Base-by-base conservation (phyloP, 2,888 invertebrate species). In the Augochlorella aurata region DNA sequence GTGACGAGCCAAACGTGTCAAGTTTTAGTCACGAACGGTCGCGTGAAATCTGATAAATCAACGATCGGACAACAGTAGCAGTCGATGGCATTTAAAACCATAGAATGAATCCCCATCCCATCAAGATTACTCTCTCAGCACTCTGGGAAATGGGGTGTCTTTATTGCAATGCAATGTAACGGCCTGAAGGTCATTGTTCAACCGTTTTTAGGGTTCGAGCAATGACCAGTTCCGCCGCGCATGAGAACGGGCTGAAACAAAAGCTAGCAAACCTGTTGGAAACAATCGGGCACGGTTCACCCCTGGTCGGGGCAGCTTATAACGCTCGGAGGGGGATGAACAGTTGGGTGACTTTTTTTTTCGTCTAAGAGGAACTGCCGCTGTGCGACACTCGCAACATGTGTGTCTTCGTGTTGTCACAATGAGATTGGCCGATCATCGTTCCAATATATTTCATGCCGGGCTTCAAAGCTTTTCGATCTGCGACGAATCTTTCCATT, bases 161-260 rank as follows among this genome's bases (percentile, higher is more conserved):
- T 88, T 88, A 88, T 85, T 88, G 85, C 88, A 70, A 85, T 78
- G 88, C 84, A 83, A 90, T 88, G 89, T 92, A 92, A 92, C 92
- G 91, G 92, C 89, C 88, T 89, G 85, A 85, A 89, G 91, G 90
- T 92, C 91, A 92, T 92, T 92, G 92, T 92, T 92, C 91, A 91
- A 90, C 90, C 91, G 88, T 88, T 88, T 89, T 91, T 91, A 89
- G 91, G 92, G 90, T 90, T 88, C 89, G 84, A 88, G 89, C 89
- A 92, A 91, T 92, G 92, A 92, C 92, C 92, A 91, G 92, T 91
- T 91, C 90, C 88, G 85, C 85, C 85, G 88, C 87, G 90, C 92
- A 92, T 92, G 92, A 92, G 92, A 92, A 92, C 92, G 88, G 89
- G 85, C 91, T 92, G 92, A 92, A 92, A 92, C 92, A 92, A 92